Base-by-base conservation (phyloP, 2,113 vertebrate species). In the Neodon shergylaensis region DNA sequence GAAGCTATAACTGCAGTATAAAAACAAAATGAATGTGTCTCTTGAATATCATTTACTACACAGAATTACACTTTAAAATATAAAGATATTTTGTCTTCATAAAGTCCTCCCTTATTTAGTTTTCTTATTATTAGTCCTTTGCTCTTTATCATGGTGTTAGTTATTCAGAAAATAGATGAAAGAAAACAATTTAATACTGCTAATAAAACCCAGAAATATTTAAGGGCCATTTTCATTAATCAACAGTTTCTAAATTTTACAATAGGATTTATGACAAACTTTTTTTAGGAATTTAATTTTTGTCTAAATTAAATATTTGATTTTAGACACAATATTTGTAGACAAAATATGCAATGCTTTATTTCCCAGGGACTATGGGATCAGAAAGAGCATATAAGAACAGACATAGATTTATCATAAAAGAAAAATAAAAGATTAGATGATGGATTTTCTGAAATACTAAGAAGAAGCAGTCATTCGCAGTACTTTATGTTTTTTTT, bases 221-320 rank as follows among this genome's bases (percentile, higher is more conserved):
- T 95, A 26, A 88, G 91, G 73, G 1, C 16, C 2, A 78, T 73
- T 77, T 28, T 81, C 4, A 91, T 26, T 87, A 58, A 65, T 10
- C 13, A 83, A 70, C 72, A 74, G 49, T 72, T 88, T 83, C 44
- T 39, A 31, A 7, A 90, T 68, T 33, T 65, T 14, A 93, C 58
- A 88, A 8, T 28, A 93, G 13, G 73, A 68, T 68, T 94, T 84
- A 83, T 63, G 70, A 66, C 24, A 82, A 3, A 6, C 2, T 47
- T 82, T 89, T 81, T 87, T 68, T 28, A 73, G 39, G 16, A 52
- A 88, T 70, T 73, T 91, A 84, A 86, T 49, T 97, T 90, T 79
- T 66, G 73, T 39, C 42, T 79, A 93, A n/a, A 26, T 66, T 92
- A 95, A 85, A 86, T 73, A 78, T 26, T 78, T 87, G 8, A 84